These are phyloP conservation scores for Manduca sexta DNA, from an alignment of 1,140 invertebrate species.

Conservation along the genomic window DNA sequence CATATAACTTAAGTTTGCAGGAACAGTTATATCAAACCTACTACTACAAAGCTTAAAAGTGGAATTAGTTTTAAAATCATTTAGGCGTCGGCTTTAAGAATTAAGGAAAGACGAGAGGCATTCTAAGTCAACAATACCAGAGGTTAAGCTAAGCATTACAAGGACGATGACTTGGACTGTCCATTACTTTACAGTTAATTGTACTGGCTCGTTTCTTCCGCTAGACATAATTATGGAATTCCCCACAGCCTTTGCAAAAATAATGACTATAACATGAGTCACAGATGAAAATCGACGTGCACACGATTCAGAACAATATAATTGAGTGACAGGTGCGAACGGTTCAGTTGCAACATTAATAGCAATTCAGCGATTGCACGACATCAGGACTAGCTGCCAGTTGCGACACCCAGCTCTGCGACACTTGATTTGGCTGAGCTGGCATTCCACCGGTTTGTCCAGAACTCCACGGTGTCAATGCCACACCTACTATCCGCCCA, in stretches of 20 bases:
- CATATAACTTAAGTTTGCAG: no score
- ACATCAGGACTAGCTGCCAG: conserved; percentile 3
- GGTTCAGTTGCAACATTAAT: conserved; percentile 22
- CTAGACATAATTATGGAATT: conserved; percentile 1
- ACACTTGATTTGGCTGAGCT: conserved; percentile 10
- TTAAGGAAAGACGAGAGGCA: no score
- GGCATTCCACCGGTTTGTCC: not conserved
- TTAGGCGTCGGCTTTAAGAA: no score
- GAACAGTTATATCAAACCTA: no score
- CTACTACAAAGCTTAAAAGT: no score
- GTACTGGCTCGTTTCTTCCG: not conserved
- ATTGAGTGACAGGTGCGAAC: not conserved
- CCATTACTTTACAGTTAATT: no score
- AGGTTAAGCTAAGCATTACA: no score
- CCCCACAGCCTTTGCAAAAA: not conserved
- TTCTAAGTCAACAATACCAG: no score
- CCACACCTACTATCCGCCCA: not conserved
- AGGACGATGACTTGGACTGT: no score
- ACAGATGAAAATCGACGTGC: not conserved
- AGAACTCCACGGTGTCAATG: conserved; percentile 7
- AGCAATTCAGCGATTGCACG: conserved; percentile 8
- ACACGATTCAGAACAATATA: not conserved
- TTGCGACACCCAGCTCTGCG: conserved; percentile 15
- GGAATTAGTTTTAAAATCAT: no score
- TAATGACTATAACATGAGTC: not conserved